Percentiles rank a stretch among this genome's conserved stretches.
phyloP scores from a whole-genome alignment of 30 jellyfish, hydroid and myxozoan genomes.

The Catostylus mosaicus region DNA sequence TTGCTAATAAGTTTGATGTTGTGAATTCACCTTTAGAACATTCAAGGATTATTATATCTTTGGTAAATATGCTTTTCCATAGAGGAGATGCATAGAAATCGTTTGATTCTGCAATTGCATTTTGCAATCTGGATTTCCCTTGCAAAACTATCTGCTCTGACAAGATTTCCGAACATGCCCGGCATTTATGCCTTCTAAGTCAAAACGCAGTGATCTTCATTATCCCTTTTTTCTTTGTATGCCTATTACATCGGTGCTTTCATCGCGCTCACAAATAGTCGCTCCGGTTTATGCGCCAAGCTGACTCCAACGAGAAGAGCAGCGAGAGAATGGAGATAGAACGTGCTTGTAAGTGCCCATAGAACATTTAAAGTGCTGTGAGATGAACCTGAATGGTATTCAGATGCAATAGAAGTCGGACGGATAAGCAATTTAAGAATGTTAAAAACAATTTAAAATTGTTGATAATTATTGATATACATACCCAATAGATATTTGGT shows the following conservation, averaged over 20 bases:
- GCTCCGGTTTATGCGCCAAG: constrained; percentile 50
- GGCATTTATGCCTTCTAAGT: no score
- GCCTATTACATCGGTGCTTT: not conserved
- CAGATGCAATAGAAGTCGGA: constrained; percentile 40
- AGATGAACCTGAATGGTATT: constrained; percentile 35
- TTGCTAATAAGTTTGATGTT: no score
- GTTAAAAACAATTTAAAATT: constrained; percentile 52
- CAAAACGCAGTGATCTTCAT: no score
- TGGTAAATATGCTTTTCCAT: no score
- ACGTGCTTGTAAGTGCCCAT: constrained; percentile 40
- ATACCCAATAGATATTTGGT: constrained; percentile 78
- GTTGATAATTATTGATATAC: constrained; percentile 76
- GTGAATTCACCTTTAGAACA: no score
- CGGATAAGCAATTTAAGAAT: constrained; percentile 59
- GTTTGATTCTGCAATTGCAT: no score
- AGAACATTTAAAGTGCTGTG: constrained; percentile 8
- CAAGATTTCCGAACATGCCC: no score
- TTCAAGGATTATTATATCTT: no score
- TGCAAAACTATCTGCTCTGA: no score
- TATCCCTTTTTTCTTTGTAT: no score
- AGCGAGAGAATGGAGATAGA: not conserved
- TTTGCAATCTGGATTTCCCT: no score
- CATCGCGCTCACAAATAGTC: constrained; percentile 28
- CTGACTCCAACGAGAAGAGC: constrained; percentile 44
- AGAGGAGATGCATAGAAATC: no score